Conservation (phyloP, 2,113 vertebrate genomes). For the Ptilonorhynchus violaceus region DNA sequence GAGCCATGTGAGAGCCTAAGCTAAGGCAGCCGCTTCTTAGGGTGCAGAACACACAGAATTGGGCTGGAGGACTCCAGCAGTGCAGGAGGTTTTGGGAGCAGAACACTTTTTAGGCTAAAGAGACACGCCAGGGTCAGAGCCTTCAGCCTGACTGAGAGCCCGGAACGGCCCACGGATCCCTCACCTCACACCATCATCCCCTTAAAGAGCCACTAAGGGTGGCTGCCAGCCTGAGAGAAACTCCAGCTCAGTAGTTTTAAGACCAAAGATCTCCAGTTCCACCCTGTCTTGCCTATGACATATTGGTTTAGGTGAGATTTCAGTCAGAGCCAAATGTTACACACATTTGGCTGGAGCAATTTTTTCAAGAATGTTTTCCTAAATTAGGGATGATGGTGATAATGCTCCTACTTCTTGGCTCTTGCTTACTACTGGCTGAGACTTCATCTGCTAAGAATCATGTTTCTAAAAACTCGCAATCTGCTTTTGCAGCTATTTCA, state of each 20-base stretch:
- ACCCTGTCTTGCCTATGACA: background rate
- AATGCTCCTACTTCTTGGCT: constrained; percentile 46
- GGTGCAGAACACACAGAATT: accelerated
- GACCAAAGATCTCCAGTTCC: background rate
- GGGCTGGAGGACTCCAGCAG: background rate
- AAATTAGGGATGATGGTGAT: constrained; percentile 28
- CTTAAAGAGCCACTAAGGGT: accelerated
- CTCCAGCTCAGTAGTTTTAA: background rate
- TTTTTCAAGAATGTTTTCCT: constrained; percentile 48
- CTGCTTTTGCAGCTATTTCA: constrained; percentile 45
- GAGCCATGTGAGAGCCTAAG: background rate
- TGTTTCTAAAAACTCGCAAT: constrained; percentile 31
- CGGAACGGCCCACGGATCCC: accelerated
- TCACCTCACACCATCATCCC: accelerated
- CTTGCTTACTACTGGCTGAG: constrained; percentile 10
- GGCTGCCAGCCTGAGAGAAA: background rate
- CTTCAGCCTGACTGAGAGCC: background rate
- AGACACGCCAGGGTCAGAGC: accelerated
- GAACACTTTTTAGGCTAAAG: accelerated
- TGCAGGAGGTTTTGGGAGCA: background rate
- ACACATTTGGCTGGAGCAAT: constrained; percentile 4
- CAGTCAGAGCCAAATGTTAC: background rate
- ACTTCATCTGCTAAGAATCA: constrained; percentile 33
- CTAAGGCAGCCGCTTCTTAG: accelerated
- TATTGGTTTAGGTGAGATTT: constrained; percentile 7